These are phyloP conservation scores for Scopus umbretta DNA, from an alignment of 2,113 vertebrate genomes.

Conservation along the genomic window DNA sequence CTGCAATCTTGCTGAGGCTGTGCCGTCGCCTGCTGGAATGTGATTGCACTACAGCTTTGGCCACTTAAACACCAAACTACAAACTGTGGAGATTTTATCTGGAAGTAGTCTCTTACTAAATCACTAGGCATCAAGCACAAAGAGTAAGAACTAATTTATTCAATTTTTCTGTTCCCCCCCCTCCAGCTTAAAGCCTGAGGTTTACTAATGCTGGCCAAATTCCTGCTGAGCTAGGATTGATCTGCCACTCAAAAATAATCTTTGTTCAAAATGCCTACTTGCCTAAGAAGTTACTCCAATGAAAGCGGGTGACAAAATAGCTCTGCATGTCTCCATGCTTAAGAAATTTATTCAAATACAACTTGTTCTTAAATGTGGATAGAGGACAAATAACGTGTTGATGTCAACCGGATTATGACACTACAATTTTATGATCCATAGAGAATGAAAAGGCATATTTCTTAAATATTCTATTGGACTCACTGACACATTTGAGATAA, in stretches of 20 bases:
- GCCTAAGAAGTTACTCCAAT: neutral
- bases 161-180: fast-evolving
- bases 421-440: neutral
- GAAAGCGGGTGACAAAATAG: neutral
- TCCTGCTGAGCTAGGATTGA: neutral
- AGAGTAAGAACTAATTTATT: neutral
- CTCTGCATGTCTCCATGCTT: neutral
- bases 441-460: neutral
- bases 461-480: neutral
- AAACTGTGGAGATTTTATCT: neutral
- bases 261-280: neutral
- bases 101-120: neutral
- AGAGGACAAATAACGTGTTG: neutral
- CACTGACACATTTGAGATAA: neutral
- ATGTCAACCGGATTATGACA: neutral
- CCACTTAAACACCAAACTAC: neutral
- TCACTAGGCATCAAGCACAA: neutral
- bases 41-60: neutral
- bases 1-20: neutral
- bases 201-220: neutral
- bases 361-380: neutral
- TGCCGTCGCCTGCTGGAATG: slow-evolving; percentile 44
- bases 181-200: neutral
- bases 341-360: neutral
- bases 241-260: neutral